Conservation (phyloP, 2,113 vertebrate species). For the Talpa occidentalis region DNA sequence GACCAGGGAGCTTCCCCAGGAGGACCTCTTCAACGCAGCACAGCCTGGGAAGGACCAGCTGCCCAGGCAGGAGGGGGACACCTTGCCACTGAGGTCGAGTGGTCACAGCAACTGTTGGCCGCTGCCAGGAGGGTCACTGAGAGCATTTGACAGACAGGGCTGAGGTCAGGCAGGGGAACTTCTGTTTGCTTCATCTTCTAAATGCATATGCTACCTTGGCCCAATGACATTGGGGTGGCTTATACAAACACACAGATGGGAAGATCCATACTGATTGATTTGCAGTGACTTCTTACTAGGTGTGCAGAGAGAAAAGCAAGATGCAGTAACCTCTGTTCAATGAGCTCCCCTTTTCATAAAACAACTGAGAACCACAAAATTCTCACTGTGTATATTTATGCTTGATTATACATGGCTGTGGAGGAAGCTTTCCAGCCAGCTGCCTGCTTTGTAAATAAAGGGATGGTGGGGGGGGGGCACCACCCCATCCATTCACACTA, state of each 20-base stretch:
- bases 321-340: not conserved
- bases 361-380: not conserved
- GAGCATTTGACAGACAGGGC: not conserved
- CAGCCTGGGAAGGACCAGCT: not conserved
- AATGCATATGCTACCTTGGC: not conserved
- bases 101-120: not conserved
- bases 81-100: fast-evolving
- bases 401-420: not conserved
- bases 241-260: not conserved
- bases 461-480: not conserved
- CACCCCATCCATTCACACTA: not conserved
- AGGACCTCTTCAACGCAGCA: not conserved
- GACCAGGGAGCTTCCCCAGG: not conserved
- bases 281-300: not conserved
- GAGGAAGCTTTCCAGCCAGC: not conserved
- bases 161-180: not conserved
- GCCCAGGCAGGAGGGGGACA: not conserved
- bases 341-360: not conserved
- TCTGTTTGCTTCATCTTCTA: not conserved
- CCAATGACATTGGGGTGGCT: not conserved
- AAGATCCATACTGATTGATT: not conserved
- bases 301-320: not conserved
- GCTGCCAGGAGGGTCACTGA: not conserved
- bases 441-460: not conserved
- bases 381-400: fast-evolving